phyloP scores from a whole-genome alignment of 2,797 vertebrate genomes.

The Chloroceryle inda region DNA sequence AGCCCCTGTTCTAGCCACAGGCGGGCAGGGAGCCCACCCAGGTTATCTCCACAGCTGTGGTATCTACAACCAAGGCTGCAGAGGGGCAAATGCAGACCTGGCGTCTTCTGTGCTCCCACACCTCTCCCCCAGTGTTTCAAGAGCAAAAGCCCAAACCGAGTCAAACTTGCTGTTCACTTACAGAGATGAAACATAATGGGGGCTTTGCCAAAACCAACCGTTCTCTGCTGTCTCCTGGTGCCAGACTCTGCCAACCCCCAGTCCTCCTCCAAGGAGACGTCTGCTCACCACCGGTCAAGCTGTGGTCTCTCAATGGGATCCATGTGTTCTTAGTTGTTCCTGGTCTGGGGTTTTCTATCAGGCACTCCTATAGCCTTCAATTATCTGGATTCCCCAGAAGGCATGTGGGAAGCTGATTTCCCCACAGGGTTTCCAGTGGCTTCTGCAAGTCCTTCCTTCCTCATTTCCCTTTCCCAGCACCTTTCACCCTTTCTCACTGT shows the following conservation, averaged over 20 bases:
- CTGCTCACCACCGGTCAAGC: background rate
- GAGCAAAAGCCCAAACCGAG: background rate
- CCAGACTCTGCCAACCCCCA: background rate
- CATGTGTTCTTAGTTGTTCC: background rate
- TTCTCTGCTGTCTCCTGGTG: background rate
- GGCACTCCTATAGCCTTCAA: background rate
- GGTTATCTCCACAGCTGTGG: background rate
- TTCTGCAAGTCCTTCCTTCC: background rate
- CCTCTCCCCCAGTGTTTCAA: background rate
- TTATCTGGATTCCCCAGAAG: constrained; percentile 22
- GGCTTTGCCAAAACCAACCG: background rate
- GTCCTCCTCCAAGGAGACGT: background rate
- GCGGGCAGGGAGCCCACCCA: accelerated
- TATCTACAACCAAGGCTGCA: background rate
- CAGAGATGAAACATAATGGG: background rate
- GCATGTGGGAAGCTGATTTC: constrained; percentile 22
- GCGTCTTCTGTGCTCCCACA: background rate
- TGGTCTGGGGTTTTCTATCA: constrained; percentile 4
- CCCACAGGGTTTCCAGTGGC: background rate
- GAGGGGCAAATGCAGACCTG: background rate
- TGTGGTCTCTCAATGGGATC: background rate
- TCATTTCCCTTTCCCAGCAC: background rate
- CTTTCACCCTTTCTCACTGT: background rate
- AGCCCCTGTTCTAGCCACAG: accelerated
- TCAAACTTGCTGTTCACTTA: background rate